A percentile compares a stretch with the other conserved stretches of the same genome.
phyloP scores from a whole-genome alignment of 2,797 vertebrate species.

The Tinamus major region DNA sequence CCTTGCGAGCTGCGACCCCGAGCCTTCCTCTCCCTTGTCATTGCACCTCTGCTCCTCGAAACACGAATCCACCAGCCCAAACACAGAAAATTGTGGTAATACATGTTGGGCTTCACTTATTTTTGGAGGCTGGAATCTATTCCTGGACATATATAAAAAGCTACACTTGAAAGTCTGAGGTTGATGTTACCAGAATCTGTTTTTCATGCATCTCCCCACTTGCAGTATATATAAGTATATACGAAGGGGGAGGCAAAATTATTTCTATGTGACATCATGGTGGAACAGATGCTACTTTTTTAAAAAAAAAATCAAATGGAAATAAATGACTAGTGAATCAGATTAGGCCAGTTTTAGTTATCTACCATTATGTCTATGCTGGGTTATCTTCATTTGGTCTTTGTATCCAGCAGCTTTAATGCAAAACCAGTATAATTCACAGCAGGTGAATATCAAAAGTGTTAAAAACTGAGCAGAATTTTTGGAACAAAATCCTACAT shows the following conservation, averaged over 20 bases:
- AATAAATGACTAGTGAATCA: not conserved
- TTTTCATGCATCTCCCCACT: conserved; percentile 18
- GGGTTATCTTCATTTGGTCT: not conserved
- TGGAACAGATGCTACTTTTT: not conserved
- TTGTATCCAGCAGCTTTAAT: not conserved
- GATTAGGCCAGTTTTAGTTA: not conserved
- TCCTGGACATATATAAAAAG: conserved; percentile 5
- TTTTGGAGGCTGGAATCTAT: conserved; percentile 25
- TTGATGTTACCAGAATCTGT: not conserved
- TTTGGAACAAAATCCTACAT: not conserved
- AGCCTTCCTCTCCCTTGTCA: not conserved
- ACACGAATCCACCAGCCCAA: not conserved
- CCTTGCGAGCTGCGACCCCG: not conserved
- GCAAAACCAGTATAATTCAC: not conserved
- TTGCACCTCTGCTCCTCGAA: not conserved
- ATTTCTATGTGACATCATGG: not conserved
- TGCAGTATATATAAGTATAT: conserved; percentile 39
- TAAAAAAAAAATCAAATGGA: too few relatives aligned
- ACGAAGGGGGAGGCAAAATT: not conserved
- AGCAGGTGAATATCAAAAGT: not conserved
- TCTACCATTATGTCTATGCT: not conserved
- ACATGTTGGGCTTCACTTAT: not conserved
- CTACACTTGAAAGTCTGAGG: not conserved
- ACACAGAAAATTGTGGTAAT: not conserved
- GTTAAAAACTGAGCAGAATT: not conserved